phyloP scores from a whole-genome alignment of 2,797 vertebrate species.

The Mormyrus hasselquistii region DNA sequence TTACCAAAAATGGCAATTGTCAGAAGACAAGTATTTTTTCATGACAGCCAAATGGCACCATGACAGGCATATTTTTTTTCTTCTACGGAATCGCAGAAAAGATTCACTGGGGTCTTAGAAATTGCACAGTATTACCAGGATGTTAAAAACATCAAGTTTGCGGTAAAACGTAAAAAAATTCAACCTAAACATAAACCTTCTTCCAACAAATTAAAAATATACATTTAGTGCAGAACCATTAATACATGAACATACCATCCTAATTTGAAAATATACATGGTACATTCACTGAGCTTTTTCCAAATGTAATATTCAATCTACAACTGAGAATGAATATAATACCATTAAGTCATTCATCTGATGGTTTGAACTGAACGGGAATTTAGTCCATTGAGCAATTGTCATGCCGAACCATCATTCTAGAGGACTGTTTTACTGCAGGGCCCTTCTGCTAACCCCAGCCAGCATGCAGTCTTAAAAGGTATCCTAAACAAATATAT shows the following conservation, averaged over 20 bases:
- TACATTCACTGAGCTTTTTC: not conserved
- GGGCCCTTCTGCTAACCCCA: not conserved
- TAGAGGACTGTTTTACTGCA: not conserved
- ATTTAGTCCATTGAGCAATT: not conserved
- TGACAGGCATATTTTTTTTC: not conserved
- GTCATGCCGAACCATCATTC: not conserved
- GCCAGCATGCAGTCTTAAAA: not conserved
- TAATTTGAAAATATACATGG: not conserved
- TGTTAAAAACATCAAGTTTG: not conserved
- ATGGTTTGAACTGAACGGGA: not conserved
- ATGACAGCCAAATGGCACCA: not conserved
- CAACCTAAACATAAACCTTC: not conserved
- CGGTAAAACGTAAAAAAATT: not conserved
- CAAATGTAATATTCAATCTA: not conserved
- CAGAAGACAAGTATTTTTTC: not conserved
- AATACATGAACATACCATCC: not conserved
- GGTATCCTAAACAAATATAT: constrained; percentile 16
- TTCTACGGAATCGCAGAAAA: not conserved
- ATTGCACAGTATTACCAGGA: not conserved
- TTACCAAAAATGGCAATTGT: not conserved
- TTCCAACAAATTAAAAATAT: not conserved
- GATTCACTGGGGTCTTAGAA: not conserved
- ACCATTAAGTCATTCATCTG: not conserved
- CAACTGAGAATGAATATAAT: not conserved
- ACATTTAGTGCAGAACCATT: not conserved